A percentile compares a stretch with the other conserved stretches of the same genome.
Evolutionary conservation across 2,113 vertebrate genomes (phyloP).

Genomic region (Haemorhous mexicanus): DNA sequence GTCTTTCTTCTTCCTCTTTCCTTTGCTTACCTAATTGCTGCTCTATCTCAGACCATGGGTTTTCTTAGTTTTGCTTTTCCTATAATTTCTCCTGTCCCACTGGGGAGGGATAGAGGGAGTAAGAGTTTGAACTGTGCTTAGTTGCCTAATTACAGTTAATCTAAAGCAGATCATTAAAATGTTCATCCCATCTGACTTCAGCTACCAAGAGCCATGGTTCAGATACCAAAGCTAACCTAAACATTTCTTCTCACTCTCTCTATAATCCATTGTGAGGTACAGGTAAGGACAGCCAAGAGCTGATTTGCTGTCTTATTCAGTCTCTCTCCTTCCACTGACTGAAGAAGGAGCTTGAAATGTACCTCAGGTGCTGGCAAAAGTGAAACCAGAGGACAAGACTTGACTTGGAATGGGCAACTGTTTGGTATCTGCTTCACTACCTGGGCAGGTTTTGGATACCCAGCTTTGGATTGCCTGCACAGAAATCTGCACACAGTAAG

Average conservation of each 20-base stretch:
- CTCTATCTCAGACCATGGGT: neutral
- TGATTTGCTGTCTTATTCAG: neutral
- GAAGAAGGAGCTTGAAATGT: neutral
- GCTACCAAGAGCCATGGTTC: neutral
- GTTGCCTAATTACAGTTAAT: neutral
- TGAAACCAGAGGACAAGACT: neutral
- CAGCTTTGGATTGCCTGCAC: neutral
- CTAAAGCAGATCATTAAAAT: neutral
- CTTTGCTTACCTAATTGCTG: neutral
- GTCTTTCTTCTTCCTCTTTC: neutral
- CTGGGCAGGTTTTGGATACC: neutral
- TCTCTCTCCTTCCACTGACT: neutral
- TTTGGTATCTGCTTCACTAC: neutral
- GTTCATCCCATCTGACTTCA: neutral
- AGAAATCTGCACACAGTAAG: neutral
- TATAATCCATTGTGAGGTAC: neutral
- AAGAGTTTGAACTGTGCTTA: neutral
- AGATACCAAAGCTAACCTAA: neutral
- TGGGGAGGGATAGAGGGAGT: neutral
- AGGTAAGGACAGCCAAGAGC: neutral
- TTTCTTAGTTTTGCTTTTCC: neutral
- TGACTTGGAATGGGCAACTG: rapidly evolving
- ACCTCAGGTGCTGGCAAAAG: neutral
- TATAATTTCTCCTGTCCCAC: neutral
- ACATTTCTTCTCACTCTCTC: neutral